Percentiles rank a stretch among this genome's conserved stretches.
These are phyloP conservation scores for Pammene aurita DNA, from an alignment of 2,888 invertebrate genomes.

Conservation along the genomic window DNA sequence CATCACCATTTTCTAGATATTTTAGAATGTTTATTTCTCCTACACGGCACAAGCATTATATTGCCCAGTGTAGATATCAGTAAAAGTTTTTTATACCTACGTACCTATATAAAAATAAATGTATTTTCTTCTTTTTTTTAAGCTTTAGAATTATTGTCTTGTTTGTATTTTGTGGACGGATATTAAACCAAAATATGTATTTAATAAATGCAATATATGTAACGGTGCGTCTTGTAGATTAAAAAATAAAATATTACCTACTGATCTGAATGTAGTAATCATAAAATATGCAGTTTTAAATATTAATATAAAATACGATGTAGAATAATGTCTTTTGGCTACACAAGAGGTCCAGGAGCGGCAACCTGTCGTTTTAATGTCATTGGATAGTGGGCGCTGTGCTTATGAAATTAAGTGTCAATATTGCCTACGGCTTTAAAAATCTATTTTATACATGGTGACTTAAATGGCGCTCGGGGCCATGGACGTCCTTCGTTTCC, in stretches of 20 bases:
- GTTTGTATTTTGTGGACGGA: background rate
- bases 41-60: too few relatives aligned
- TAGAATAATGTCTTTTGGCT: slow-evolving; percentile 38
- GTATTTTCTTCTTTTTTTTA: too few relatives aligned
- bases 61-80: too few relatives aligned
- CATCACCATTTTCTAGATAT: too few relatives aligned
- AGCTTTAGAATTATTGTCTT: too few relatives aligned
- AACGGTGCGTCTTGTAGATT: background rate
- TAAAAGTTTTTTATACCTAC: too few relatives aligned
- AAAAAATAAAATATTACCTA: slow-evolving; percentile 19
- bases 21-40: too few relatives aligned
- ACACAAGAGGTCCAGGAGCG: slow-evolving; percentile 21
- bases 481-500: slow-evolving; percentile 66
- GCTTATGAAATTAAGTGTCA: slow-evolving; percentile 15
- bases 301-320: slow-evolving; percentile 37
- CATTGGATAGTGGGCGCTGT: slow-evolving; percentile 6
- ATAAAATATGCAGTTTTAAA: slow-evolving; percentile 39
- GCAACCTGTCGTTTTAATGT: slow-evolving; percentile 1
- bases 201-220: background rate
- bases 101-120: too few relatives aligned
- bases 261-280: slow-evolving; percentile 33
- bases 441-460: slow-evolving; percentile 24
- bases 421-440: slow-evolving; percentile 8
- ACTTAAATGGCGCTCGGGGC: slow-evolving; percentile 66
- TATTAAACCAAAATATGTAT: background rate